Evolutionary conservation across 64 coral and sea anemone species (phyloP).

Genomic region (Dendrophyllia cribrosa): DNA sequence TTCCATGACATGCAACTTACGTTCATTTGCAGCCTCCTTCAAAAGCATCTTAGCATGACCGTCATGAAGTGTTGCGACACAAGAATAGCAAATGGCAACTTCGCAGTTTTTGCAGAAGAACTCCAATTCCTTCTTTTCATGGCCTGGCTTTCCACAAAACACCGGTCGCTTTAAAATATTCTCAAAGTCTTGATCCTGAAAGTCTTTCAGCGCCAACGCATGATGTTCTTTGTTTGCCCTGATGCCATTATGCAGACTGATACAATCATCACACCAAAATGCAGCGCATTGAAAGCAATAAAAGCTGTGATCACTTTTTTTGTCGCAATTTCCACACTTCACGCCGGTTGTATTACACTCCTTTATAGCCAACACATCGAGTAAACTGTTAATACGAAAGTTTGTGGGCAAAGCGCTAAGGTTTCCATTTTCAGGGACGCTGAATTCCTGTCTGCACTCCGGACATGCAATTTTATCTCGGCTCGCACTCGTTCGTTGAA

Average conservation of each 20-base stretch:
- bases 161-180: too few relatives aligned
- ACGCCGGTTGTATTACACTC: too few relatives aligned
- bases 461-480: too few relatives aligned
- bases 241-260: neutral
- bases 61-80: neutral
- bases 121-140: neutral
- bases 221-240: neutral
- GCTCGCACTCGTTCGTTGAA: too few relatives aligned
- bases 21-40: neutral
- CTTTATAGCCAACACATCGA: too few relatives aligned
- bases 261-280: constrained; percentile 5
- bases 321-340: too few relatives aligned
- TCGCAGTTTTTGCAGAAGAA: neutral
- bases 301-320: neutral
- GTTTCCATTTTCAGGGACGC: too few relatives aligned
- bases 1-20: neutral
- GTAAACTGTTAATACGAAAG: too few relatives aligned
- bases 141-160: neutral
- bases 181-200: neutral
- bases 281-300: neutral
- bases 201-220: neutral
- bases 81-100: neutral
- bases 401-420: too few relatives aligned
- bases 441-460: too few relatives aligned
- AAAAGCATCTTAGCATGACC: neutral